These are phyloP conservation scores for Palaemon carinicauda DNA, from an alignment of 1,140 invertebrate species.

Conservation along the genomic window DNA sequence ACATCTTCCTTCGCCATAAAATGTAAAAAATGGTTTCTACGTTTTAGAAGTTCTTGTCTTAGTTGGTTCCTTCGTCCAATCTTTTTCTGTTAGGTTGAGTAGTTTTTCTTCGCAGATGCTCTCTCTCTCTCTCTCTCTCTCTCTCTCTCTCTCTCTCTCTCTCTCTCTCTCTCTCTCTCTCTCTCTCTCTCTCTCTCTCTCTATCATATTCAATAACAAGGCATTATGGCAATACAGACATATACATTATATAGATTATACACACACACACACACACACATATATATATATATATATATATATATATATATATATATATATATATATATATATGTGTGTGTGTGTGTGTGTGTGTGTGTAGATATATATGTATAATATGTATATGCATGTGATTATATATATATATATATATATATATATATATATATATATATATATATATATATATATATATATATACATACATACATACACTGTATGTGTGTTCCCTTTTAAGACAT, in stretches of 20 bases:
- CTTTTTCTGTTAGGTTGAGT: too few relatives aligned
- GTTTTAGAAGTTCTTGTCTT: too few relatives aligned
- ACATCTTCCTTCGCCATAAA: too few relatives aligned
- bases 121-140: too few relatives aligned
- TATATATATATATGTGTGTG: neutral
- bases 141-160: too few relatives aligned
- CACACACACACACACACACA: neutral
- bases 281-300: neutral
- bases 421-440: neutral
- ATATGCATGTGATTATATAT: neutral
- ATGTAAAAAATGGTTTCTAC: too few relatives aligned
- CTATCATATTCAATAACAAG: too few relatives aligned
- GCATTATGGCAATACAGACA: neutral
- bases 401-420: neutral
- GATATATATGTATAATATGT: neutral
- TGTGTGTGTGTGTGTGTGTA: neutral
- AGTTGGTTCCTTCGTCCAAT: too few relatives aligned
- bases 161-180: too few relatives aligned
- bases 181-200: too few relatives aligned
- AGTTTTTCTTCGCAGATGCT: too few relatives aligned
- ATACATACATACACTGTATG: neutral
- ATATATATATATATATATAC: neutral
- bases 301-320: neutral
- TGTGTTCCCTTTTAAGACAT: too few relatives aligned
- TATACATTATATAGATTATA: neutral